A percentile compares a stretch with the other conserved stretches of the same genome.
Conservation (phyloP, 2,797 vertebrate genomes). For the Apogon hyalosoma region DNA sequence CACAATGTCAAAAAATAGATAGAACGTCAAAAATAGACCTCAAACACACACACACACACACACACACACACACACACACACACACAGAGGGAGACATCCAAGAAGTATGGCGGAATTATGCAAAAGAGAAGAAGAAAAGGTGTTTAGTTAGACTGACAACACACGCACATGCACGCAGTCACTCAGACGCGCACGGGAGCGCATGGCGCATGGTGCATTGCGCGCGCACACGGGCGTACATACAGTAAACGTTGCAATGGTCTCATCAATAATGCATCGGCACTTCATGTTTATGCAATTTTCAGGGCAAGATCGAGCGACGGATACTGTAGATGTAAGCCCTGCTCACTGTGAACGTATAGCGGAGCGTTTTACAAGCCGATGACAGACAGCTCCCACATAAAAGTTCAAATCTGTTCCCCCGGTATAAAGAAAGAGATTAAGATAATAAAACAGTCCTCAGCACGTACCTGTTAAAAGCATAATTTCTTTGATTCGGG, state of each 20-base stretch:
- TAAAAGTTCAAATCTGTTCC: constrained; percentile 48
- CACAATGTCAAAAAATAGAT: no score
- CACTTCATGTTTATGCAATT: constrained; percentile 93
- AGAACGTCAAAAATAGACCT: no score
- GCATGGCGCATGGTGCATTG: constrained; percentile 29
- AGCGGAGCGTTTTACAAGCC: constrained; percentile 36
- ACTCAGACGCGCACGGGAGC: constrained; percentile 18
- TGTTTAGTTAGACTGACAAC: constrained; percentile 50
- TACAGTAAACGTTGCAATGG: constrained; percentile 72
- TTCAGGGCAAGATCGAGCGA: constrained; percentile 75
- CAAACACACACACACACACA: no score
- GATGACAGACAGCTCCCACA: constrained; percentile 48
- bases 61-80: no score
- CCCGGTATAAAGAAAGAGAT: constrained; percentile 49
- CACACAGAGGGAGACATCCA: constrained; percentile 12
- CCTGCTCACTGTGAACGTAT: constrained; percentile 24
- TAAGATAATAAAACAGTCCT: constrained; percentile 65
- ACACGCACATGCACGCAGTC: constrained; percentile 18
- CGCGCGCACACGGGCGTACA: constrained; percentile 37
- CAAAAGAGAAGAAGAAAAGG: constrained; percentile 27
- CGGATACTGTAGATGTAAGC: constrained; percentile 67
- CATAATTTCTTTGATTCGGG: constrained; percentile 79
- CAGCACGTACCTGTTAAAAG: constrained; percentile 82
- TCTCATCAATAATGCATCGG: constrained; percentile 94
- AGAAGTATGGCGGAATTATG: constrained; percentile 27